Percentiles rank a stretch among this genome's conserved stretches.
Evolutionary conservation across 2,888 invertebrate genomes (phyloP).

Genomic region (Tinea semifulvella): DNA sequence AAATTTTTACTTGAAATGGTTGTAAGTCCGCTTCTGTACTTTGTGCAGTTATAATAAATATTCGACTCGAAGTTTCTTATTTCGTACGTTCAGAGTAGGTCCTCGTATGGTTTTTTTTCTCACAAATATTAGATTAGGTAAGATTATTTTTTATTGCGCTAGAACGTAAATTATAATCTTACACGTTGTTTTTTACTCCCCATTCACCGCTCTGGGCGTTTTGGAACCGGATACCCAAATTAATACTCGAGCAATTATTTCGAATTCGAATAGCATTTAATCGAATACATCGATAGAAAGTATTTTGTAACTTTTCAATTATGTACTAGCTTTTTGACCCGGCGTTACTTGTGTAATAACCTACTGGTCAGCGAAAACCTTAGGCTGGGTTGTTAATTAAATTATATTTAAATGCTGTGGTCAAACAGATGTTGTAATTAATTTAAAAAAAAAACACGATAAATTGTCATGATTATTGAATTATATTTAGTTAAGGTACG

Average conservation of each 20-base stretch:
- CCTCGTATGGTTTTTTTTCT: constrained; percentile 10
- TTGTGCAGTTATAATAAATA: too few species aligned
- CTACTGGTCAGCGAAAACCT: too few species aligned
- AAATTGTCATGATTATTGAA: too few species aligned
- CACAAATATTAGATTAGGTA: constrained; percentile 11
- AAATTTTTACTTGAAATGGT: too few species aligned
- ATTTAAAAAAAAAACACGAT: too few species aligned
- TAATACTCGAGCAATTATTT: not conserved
- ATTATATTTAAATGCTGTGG: too few species aligned
- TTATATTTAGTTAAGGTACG: too few species aligned
- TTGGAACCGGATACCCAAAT: constrained; percentile 4
- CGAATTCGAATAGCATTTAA: constrained; percentile 5
- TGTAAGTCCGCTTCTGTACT: too few species aligned
- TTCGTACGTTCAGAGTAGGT: constrained; percentile 3
- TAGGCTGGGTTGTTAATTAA: too few species aligned
- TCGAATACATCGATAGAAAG: constrained; percentile 4
- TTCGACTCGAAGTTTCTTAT: not conserved
- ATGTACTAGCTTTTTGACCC: too few species aligned
- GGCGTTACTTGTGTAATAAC: too few species aligned
- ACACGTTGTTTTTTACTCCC: not conserved
- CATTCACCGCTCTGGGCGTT: constrained; percentile 15
- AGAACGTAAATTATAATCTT: constrained; percentile 15
- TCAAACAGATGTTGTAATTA: too few species aligned
- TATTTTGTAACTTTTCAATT: constrained; percentile 3
- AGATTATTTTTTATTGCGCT: constrained; percentile 15